Evolutionary conservation across 2,888 invertebrate species (phyloP).

Genomic region (Noctua fimbriata): DNA sequence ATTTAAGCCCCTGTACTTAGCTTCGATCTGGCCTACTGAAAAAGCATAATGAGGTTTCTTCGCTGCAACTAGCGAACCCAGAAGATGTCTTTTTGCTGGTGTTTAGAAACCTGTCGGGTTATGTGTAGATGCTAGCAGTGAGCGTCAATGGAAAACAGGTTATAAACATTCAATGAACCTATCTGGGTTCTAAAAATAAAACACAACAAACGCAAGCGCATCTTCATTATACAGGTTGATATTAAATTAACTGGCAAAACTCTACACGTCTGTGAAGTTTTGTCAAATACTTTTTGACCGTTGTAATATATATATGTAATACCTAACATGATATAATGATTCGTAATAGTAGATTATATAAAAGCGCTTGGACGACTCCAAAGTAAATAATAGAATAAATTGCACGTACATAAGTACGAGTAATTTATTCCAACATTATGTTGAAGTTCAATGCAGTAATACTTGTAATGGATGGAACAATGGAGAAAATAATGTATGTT

Average conservation of each 20-base stretch:
- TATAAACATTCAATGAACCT: background rate
- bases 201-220: background rate
- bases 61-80: background rate
- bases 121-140: background rate
- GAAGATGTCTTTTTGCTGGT: background rate
- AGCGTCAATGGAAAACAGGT: background rate
- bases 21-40: background rate
- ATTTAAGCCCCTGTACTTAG: background rate
- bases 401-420: background rate
- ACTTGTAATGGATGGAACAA: constrained; percentile 12
- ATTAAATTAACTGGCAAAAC: background rate
- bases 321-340: background rate
- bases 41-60: background rate
- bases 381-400: constrained; percentile 7
- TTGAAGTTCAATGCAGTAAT: constrained; percentile 25
- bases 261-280: background rate
- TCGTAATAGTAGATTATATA: background rate
- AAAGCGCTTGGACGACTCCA: background rate
- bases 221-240: background rate
- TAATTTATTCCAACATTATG: background rate
- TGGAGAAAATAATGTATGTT: background rate
- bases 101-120: background rate
- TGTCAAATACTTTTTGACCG: background rate
- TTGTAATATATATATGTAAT: background rate
- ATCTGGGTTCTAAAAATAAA: background rate